Evolutionary conservation across 2,888 invertebrate genomes (phyloP), one percentile per base, ranked within the genome.

Genomic region (Hydroisotoma schaefferi): DNA sequence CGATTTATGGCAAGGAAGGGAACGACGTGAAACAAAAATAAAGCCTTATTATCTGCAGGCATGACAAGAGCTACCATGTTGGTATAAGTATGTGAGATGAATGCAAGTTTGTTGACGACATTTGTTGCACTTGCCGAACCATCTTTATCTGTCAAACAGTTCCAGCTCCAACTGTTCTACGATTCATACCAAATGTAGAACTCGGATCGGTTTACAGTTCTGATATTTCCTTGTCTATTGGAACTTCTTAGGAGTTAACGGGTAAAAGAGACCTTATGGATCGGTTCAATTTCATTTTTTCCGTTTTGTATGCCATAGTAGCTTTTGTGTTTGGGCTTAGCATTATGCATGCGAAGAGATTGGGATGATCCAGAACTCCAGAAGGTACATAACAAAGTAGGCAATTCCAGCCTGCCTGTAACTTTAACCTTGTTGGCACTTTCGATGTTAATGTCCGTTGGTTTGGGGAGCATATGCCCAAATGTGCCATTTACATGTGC

Each of bases 401-500:
- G 40, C 5, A 40, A 40, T 40, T 5, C 40, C 5, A 10, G 8
- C 20, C 40, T 40, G n/a, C n/a, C n/a, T n/a, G n/a, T n/a, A n/a
- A n/a, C n/a, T n/a, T n/a, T n/a, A 40, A 40, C 40, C 40, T 52
- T 54, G 40, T 55, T 61, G 51, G 43, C 59, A 53, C 44, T 57
- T 61, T 57, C 40, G 38, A 52, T 61, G 61, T 57, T 52, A 61
- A 61, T 57, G 40, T 55, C 25, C 28, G 48, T 53, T 33, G 23
- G 38, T 51, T 43, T 46, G 23, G 51, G 37, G 43, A 51, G 49
- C 43, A 27, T 51, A 26, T 25, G 26, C 25, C 38, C 49, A 22
- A 8, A 43, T 23, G 57, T 46, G 18, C 46, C 46, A 46, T 46
- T 46, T 46, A 46, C 46, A 46, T 46, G 46, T 46, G 46, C 46